Percentiles rank a stretch among this genome's conserved stretches.
Evolutionary conservation across 2,113 vertebrate genomes (phyloP).

Genomic region (Hassar affinis): DNA sequence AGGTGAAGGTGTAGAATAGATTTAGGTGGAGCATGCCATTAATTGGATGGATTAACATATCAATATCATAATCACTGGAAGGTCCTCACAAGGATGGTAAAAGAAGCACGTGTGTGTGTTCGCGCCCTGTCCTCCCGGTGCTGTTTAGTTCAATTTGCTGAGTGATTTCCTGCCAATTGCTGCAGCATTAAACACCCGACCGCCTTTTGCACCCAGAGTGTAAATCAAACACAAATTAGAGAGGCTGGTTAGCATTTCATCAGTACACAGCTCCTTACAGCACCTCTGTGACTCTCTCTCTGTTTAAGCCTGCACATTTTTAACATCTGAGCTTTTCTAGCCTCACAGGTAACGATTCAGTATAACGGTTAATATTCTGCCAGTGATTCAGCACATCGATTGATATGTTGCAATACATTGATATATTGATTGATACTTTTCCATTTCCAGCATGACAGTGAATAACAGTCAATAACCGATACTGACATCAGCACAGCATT

Average conservation of each 20-base stretch:
- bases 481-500: not conserved
- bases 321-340: not conserved
- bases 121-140: slow-evolving; percentile 7
- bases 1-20: not conserved
- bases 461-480: not conserved
- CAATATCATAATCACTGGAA: not conserved
- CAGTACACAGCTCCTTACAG: slow-evolving; percentile 8
- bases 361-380: not conserved
- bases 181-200: slow-evolving; percentile 61
- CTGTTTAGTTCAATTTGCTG: slow-evolving; percentile 64
- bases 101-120: not conserved
- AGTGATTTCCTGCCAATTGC: slow-evolving; percentile 69
- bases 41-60: not conserved
- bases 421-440: not conserved
- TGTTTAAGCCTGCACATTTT: not conserved
- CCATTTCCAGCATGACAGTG: not conserved
- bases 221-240: slow-evolving; percentile 48
- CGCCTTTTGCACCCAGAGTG: slow-evolving; percentile 55
- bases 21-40: not conserved
- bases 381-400: not conserved
- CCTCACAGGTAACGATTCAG: not conserved
- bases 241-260: slow-evolving; percentile 33
- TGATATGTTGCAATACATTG: not conserved
- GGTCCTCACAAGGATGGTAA: not conserved
- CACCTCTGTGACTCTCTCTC: slow-evolving; percentile 27